These are phyloP conservation scores for Drosophila bocqueti DNA, from an alignment of 1,140 invertebrate species.

Conservation along the genomic window DNA sequence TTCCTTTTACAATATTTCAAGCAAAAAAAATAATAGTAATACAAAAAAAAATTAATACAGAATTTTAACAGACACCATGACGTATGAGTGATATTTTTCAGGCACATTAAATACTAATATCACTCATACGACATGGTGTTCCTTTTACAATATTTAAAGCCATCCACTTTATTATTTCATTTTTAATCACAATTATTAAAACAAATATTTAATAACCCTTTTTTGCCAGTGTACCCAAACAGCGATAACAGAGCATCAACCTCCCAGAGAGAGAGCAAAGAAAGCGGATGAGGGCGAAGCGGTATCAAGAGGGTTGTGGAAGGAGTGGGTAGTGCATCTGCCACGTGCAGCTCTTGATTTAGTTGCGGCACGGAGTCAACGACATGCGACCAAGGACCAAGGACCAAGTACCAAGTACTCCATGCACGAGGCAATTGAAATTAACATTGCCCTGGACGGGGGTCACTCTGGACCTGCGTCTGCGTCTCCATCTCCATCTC, in stretches of 20 bases:
- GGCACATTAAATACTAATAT: not conserved
- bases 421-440: constrained; percentile 62
- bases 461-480: constrained; percentile 12
- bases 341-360: constrained; percentile 74
- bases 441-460: constrained; percentile 51
- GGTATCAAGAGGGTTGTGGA: constrained; percentile 12
- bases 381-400: constrained; percentile 48
- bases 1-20: not conserved
- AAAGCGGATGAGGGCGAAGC: not conserved
- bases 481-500: no score
- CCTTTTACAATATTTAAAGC: not conserved
- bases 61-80: not conserved
- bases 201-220: no score
- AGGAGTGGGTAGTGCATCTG: constrained; percentile 53
- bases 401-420: constrained; percentile 10
- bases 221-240: constrained; percentile 20
- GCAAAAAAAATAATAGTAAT: no score
- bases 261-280: constrained; percentile 30
- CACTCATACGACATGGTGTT: not conserved
- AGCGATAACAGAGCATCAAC: constrained; percentile 51
- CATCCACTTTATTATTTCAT: not conserved
- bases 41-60: not conserved
- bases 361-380: constrained; percentile 64
- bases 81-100: not conserved
- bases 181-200: no score